These are phyloP conservation scores for Gallirallus australis DNA, from an alignment of 2,797 vertebrate species.

Conservation along the genomic window DNA sequence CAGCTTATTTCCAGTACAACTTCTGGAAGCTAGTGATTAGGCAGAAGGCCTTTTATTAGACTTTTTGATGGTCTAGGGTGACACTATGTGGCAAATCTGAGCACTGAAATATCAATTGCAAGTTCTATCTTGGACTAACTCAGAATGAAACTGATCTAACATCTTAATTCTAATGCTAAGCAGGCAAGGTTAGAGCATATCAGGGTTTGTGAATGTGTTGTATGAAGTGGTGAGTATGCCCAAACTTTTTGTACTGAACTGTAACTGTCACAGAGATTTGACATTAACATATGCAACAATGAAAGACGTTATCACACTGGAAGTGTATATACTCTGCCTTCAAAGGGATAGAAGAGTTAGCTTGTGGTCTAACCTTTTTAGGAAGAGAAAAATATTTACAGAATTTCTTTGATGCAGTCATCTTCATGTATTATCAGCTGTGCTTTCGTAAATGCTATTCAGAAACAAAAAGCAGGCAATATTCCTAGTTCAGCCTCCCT, in stretches of 20 bases:
- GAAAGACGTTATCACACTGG: neutral
- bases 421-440: neutral
- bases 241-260: neutral
- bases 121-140: neutral
- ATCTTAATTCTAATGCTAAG: neutral
- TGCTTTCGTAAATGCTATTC: neutral
- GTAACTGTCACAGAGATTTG: neutral
- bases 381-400: neutral
- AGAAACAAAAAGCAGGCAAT: neutral
- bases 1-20: neutral
- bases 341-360: neutral
- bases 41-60: neutral
- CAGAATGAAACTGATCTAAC: neutral
- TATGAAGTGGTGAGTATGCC: neutral
- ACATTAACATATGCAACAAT: neutral
- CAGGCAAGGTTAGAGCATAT: neutral
- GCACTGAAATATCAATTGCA: constrained; percentile 43
- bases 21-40: neutral
- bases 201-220: rapidly evolving
- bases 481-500: neutral
- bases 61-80: constrained; percentile 68
- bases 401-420: neutral
- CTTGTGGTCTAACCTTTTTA: neutral
- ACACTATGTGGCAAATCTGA: constrained; percentile 72
- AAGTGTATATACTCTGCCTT: neutral